Conservation (phyloP, 2,797 vertebrate genomes). For the Crypturellus tataupa region DNA sequence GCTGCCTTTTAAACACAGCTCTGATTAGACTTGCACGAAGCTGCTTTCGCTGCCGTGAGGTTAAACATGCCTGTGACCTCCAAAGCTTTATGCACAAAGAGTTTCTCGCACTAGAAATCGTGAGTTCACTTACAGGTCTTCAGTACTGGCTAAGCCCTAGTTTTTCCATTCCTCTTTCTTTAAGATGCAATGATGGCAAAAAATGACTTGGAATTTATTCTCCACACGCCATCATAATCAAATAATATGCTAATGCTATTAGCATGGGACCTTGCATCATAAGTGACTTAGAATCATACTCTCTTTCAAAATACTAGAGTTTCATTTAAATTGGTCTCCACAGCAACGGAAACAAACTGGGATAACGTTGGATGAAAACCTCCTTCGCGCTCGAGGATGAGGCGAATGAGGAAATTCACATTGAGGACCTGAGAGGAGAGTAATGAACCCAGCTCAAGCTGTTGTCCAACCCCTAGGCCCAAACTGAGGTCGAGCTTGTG, state of each 20-base stretch:
- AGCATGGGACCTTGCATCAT: constrained; percentile 56
- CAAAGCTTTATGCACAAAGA: constrained; percentile 7
- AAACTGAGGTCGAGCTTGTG: neutral
- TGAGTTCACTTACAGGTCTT: neutral
- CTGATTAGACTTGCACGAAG: neutral
- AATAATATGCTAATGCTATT: constrained; percentile 72
- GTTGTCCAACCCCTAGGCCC: neutral
- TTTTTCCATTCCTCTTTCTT: constrained; percentile 34
- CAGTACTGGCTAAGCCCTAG: neutral
- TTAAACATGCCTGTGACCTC: constrained; percentile 29
- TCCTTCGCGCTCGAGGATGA: neutral
- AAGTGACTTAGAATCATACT: constrained; percentile 62
- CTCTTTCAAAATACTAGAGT: constrained; percentile 62
- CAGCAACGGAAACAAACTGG: constrained; percentile 53
- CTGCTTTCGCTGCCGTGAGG: neutral
- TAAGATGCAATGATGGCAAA: constrained; percentile 22
- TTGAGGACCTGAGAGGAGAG: neutral
- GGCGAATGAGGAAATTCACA: accelerated
- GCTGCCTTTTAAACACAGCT: neutral
- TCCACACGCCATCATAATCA: constrained; percentile 48
- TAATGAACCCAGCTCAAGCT: neutral
- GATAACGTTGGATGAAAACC: constrained; percentile 16
- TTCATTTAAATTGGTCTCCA: constrained; percentile 72
- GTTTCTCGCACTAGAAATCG: neutral
- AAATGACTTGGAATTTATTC: constrained; percentile 60